A percentile compares a stretch with the other conserved stretches of the same genome.
phyloP scores from a whole-genome alignment of 2,888 invertebrate species.

The Netelia virgata region DNA sequence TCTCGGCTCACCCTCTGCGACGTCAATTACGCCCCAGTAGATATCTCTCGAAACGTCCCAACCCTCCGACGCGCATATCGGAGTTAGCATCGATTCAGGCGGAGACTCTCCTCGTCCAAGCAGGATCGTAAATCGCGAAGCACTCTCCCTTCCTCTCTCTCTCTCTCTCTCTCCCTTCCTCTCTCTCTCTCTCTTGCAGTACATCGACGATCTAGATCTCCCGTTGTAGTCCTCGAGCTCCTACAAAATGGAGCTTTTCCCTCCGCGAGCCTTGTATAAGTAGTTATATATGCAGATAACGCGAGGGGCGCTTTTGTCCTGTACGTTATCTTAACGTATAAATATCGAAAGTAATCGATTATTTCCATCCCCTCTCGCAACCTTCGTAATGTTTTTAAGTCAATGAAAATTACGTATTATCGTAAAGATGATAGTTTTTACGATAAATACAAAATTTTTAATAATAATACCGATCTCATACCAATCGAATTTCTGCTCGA shows the following conservation, averaged over 20 bases:
- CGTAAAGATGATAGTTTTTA: not conserved
- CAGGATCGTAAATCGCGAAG: constrained; percentile 53
- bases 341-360: constrained; percentile 23
- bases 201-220: constrained; percentile 45
- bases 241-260: constrained; percentile 41
- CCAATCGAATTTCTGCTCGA: not conserved
- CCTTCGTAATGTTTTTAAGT: not conserved
- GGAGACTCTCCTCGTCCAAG: constrained; percentile 38
- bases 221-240: constrained; percentile 31
- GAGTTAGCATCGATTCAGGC: constrained; percentile 46
- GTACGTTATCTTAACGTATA: constrained; percentile 26
- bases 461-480: not conserved
- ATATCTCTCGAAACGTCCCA: constrained; percentile 16
- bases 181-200: not conserved
- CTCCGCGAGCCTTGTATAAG: not conserved
- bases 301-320: constrained; percentile 11
- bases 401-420: too few relatives aligned
- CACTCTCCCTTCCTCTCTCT: constrained; percentile 9
- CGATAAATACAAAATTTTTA: not conserved
- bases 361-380: not conserved
- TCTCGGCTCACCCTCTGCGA: constrained; percentile 47
- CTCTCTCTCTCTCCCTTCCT: not conserved
- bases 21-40: constrained; percentile 55
- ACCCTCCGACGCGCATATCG: constrained; percentile 46
- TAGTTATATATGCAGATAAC: constrained; percentile 30